These are phyloP conservation scores for Myotis daubentonii DNA, from an alignment of 2,797 vertebrate species.

Conservation along the genomic window DNA sequence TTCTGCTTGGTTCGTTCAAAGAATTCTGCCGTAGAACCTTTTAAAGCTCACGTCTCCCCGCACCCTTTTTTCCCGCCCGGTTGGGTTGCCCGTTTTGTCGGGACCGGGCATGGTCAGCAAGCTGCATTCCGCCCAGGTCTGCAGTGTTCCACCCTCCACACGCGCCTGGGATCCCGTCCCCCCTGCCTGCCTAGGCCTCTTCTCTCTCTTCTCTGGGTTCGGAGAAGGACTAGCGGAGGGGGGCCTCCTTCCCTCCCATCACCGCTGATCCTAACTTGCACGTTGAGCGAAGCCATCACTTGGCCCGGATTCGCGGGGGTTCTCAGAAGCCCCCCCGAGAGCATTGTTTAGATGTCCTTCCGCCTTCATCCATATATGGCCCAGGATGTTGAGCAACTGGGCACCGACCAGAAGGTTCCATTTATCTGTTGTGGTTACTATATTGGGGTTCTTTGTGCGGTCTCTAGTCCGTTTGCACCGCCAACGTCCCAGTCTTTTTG, in stretches of 20 bases:
- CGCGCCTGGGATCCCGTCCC: too few relatives aligned
- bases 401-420: background rate
- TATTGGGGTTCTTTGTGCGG: background rate
- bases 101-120: too few relatives aligned
- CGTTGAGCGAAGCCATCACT: fast-evolving
- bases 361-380: background rate
- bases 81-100: too few relatives aligned
- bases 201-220: too few relatives aligned
- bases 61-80: too few relatives aligned
- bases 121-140: too few relatives aligned
- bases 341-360: background rate
- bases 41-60: too few relatives aligned
- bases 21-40: too few relatives aligned
- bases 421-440: background rate
- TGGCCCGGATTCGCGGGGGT: fast-evolving
- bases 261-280: fast-evolving
- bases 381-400: background rate
- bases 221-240: fast-evolving
- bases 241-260: too few relatives aligned
- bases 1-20: too few relatives aligned
- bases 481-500: background rate
- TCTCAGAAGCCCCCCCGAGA: background rate
- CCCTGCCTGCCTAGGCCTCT: too few relatives aligned
- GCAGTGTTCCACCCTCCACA: too few relatives aligned
- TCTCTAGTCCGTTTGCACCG: background rate